phyloP scores from a whole-genome alignment of 2,797 vertebrate species.

The Sphenodon punctatus region DNA sequence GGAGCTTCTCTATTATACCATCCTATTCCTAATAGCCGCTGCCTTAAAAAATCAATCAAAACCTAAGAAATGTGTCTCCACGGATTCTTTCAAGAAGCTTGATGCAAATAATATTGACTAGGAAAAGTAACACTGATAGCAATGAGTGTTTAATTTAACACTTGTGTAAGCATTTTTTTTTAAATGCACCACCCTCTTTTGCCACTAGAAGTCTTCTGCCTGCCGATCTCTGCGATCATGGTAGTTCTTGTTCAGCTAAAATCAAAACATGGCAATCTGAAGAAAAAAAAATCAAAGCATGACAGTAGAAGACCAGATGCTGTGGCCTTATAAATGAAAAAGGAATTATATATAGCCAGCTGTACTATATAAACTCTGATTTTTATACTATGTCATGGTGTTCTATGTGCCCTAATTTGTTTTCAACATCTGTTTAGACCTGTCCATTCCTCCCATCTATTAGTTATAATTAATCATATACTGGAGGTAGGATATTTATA shows the following conservation, averaged over 20 bases:
- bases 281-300: constrained; percentile 51
- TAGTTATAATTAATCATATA: constrained; percentile 63
- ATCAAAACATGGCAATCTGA: constrained; percentile 14
- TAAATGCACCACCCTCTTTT: background rate
- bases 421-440: constrained; percentile 73
- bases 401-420: constrained; percentile 63
- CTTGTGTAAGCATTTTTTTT: background rate
- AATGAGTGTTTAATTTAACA: background rate
- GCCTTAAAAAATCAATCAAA: background rate
- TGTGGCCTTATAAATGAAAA: constrained; percentile 70
- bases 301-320: constrained; percentile 73
- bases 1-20: background rate
- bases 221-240: rapidly evolving
- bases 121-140: background rate
- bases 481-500: constrained; percentile 29
- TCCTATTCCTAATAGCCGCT: background rate
- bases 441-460: constrained; percentile 54
- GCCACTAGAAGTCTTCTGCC: background rate
- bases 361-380: constrained; percentile 70
- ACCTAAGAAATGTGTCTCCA: background rate
- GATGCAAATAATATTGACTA: background rate
- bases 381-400: constrained; percentile 67
- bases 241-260: background rate
- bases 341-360: constrained; percentile 63
- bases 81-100: background rate